These are phyloP conservation scores for Notothenia coriiceps DNA, from an alignment of 2,113 vertebrate species.

Conservation along the genomic window DNA sequence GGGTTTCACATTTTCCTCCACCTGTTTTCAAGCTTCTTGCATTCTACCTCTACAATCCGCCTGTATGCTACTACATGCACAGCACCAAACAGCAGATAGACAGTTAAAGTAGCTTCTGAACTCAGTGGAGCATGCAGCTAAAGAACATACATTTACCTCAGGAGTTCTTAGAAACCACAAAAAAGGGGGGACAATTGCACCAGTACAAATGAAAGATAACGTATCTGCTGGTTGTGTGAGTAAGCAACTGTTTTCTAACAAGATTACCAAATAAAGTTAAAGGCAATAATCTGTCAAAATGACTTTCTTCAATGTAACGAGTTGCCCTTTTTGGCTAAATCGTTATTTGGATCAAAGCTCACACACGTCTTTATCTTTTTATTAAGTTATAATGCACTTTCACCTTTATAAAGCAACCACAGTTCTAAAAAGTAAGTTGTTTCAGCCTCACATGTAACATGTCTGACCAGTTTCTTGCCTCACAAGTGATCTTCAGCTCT, in stretches of 20 bases:
- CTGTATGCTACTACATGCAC: no score
- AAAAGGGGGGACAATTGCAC: not conserved
- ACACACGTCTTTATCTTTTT: not conserved
- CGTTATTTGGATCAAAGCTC: not conserved
- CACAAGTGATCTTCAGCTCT: slow-evolving; percentile 28
- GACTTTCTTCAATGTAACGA: no score
- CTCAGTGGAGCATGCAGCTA: no score
- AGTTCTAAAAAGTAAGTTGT: not conserved
- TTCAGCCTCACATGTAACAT: not conserved
- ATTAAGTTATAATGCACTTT: not conserved
- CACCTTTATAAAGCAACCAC: not conserved
- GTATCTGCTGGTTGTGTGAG: no score
- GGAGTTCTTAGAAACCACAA: no score
- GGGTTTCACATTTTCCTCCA: not conserved
- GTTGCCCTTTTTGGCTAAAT: not conserved
- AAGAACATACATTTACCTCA: no score
- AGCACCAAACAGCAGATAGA: no score
- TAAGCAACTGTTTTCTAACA: not conserved
- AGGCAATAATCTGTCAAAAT: not conserved
- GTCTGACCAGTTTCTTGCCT: slow-evolving; percentile 23
- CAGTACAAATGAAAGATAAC: not conserved
- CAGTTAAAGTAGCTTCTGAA: no score
- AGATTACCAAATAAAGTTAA: not conserved
- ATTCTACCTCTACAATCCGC: no score
- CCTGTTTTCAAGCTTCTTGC: not conserved